Evolutionary conservation across 2,113 vertebrate species (phyloP).

Genomic region (Stomatorhinus ivindoensis): DNA sequence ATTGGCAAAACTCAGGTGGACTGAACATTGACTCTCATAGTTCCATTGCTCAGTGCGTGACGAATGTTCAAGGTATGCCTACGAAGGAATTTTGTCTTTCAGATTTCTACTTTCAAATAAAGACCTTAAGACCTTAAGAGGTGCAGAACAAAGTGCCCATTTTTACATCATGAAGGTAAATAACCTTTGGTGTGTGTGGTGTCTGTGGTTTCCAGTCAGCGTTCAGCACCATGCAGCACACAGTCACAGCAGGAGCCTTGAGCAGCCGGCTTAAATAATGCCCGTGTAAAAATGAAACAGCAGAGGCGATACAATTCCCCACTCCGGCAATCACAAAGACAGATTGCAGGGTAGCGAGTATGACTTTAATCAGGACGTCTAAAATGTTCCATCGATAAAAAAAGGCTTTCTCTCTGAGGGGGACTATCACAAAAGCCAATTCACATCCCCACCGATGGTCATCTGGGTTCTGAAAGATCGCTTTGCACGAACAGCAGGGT

Average conservation of each 20-base stretch:
- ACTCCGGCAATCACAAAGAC: background rate
- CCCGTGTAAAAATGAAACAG: background rate
- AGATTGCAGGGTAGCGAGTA: background rate
- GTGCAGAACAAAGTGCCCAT: background rate
- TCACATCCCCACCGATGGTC: background rate
- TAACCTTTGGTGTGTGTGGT: background rate
- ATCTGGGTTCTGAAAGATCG: background rate
- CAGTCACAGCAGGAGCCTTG: background rate
- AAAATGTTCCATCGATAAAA: background rate
- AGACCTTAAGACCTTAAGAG: background rate
- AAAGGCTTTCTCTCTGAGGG: background rate
- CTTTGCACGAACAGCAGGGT: background rate
- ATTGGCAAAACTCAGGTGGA: background rate
- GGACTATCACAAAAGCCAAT: background rate
- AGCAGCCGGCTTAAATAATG: background rate
- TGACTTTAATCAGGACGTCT: background rate
- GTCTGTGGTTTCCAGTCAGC: background rate
- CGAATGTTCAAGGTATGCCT: background rate
- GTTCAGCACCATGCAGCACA: background rate
- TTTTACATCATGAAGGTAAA: background rate
- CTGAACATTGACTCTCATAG: background rate
- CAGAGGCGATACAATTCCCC: background rate
- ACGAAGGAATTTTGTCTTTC: background rate
- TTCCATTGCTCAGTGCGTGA: background rate
- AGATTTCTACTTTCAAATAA: background rate